These are phyloP conservation scores for Aptenodytes patagonicus DNA, from an alignment of 2,113 vertebrate genomes.

Conservation along the genomic window DNA sequence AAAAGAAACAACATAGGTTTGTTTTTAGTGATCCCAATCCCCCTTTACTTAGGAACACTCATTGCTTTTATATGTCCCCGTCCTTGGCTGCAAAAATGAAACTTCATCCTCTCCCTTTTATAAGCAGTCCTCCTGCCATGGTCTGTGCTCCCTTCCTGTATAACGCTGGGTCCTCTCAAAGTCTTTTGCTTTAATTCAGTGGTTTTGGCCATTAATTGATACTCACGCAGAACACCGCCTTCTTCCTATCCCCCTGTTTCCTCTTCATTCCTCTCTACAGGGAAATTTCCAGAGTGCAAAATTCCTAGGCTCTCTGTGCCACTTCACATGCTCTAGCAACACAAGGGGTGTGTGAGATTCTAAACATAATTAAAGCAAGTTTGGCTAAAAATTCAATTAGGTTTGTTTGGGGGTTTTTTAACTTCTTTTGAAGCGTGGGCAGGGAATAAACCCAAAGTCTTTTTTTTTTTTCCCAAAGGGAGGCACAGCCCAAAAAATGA, in stretches of 20 bases:
- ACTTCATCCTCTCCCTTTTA: neutral
- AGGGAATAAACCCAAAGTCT: neutral
- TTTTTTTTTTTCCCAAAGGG: no score
- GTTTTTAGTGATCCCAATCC: neutral
- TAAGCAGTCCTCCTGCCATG: neutral
- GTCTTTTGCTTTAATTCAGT: neutral
- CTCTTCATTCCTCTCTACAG: neutral
- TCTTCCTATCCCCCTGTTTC: neutral
- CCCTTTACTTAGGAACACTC: neutral
- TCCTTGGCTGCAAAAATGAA: neutral
- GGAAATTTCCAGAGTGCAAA: neutral
- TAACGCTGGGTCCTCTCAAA: neutral
- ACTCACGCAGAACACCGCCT: accelerated
- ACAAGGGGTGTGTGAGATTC: neutral
- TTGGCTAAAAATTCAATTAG: neutral
- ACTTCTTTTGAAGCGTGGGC: neutral
- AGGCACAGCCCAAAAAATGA: neutral
- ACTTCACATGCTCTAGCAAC: neutral
- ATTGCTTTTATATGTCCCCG: neutral
- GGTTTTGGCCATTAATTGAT: neutral
- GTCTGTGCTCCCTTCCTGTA: neutral
- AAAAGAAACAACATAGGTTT: neutral
- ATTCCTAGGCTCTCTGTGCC: neutral
- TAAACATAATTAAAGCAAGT: neutral
- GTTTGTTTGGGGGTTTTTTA: neutral